phyloP scores from a whole-genome alignment of 2,797 vertebrate genomes.

The Bradypodion ventrale region DNA sequence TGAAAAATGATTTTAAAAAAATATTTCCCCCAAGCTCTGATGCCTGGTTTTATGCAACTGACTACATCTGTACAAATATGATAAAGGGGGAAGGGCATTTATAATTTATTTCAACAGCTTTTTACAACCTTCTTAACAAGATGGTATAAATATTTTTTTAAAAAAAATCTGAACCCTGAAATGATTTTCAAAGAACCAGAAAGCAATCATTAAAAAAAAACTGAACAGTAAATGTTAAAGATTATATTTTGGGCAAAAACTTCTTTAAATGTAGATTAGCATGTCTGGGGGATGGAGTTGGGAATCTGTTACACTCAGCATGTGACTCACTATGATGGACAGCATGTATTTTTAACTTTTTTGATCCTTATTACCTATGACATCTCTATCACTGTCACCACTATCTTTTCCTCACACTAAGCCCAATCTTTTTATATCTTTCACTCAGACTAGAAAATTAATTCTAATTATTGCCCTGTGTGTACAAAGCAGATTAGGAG shows the following conservation, averaged over 20 bases:
- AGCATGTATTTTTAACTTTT: slow-evolving; percentile 19
- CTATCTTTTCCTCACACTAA: background rate
- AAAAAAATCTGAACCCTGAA: too few species aligned
- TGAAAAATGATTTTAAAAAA: background rate
- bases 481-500: background rate
- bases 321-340: background rate
- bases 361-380: slow-evolving; percentile 10
- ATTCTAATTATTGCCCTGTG: background rate
- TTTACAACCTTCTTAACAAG: background rate
- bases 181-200: background rate
- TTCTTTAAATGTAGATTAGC: background rate
- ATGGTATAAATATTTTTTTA: background rate
- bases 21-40: background rate
- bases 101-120: slow-evolving; percentile 12
- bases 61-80: background rate
- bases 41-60: background rate
- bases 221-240: background rate
- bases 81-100: too few species aligned
- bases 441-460: background rate
- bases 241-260: background rate
- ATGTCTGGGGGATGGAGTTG: background rate
- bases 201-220: background rate
- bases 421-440: background rate
- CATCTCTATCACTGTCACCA: background rate
- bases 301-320: background rate